Conservation (phyloP, 2,888 invertebrate genomes). For the Drosophila nigritarsus region DNA sequence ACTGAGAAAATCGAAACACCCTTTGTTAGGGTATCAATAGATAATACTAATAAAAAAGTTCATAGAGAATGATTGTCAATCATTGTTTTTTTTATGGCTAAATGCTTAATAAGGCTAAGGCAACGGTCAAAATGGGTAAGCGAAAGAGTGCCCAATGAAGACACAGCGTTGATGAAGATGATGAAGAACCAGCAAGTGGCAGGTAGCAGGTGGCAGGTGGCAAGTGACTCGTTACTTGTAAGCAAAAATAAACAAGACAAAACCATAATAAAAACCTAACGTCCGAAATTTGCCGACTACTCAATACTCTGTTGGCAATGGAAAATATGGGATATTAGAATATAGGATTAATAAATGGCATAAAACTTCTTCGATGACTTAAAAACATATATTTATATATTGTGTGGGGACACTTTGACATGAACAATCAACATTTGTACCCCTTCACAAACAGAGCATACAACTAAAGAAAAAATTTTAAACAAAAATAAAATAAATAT, state of each 20-base stretch:
- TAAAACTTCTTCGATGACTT: background rate
- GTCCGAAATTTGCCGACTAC: background rate
- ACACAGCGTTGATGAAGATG: background rate
- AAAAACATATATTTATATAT: background rate
- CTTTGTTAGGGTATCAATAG: slow-evolving; percentile 5
- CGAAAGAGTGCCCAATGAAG: slow-evolving; percentile 7
- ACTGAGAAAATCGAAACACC: slow-evolving; percentile 1
- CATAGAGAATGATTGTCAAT: slow-evolving; percentile 16
- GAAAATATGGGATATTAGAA: background rate
- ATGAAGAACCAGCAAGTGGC: background rate
- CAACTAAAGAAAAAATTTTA: background rate
- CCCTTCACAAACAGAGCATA: background rate
- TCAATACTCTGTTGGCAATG: background rate
- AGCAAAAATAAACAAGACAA: background rate
- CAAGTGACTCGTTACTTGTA: slow-evolving; percentile 32
- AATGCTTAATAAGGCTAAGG: slow-evolving; percentile 19
- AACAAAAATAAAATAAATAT: background rate
- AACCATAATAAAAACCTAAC: background rate
- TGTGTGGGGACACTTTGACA: background rate
- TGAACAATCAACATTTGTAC: background rate
- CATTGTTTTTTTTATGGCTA: background rate
- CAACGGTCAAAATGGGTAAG: slow-evolving; percentile 14
- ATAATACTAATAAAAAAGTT: background rate
- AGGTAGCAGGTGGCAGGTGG: slow-evolving; percentile 9
- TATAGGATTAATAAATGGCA: background rate